Evolutionary conservation across 2,113 vertebrate genomes (phyloP).

Genomic region (western clawed frog (Xenopus tropicalis)): DNA sequence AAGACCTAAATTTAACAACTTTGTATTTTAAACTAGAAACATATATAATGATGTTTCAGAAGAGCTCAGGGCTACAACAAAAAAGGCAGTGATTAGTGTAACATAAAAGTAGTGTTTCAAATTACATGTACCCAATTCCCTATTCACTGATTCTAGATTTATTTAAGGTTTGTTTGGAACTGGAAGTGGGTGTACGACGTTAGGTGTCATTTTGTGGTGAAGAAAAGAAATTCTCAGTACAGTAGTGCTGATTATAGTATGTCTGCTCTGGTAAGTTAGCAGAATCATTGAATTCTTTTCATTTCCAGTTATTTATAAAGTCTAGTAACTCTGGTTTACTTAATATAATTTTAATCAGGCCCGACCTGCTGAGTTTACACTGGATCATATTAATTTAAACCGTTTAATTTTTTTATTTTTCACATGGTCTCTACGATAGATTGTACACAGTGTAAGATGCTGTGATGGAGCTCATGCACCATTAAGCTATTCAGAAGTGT

Average conservation of each 20-base stretch:
- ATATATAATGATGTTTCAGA: conserved; percentile 12
- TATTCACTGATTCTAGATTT: not conserved
- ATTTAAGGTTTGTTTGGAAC: not conserved
- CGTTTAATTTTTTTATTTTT: not conserved
- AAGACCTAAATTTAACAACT: conserved; percentile 16
- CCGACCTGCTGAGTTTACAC: not conserved
- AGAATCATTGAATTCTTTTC: no score
- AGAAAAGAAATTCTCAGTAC: not conserved
- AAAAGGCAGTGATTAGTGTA: conserved; percentile 1
- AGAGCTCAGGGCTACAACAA: conserved; percentile 8
- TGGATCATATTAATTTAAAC: not conserved
- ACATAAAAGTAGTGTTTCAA: not conserved
- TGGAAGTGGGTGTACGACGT: not conserved
- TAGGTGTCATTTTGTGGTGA: not conserved
- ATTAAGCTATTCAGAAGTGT: no score
- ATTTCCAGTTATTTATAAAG: no score
- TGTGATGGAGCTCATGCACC: no score
- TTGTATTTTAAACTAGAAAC: not conserved
- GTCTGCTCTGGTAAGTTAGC: not conserved
- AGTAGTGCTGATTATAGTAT: not conserved
- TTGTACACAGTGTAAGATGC: no score
- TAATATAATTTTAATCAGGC: not conserved
- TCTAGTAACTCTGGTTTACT: not conserved
- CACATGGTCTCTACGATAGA: no score
- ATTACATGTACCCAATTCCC: not conserved